Evolutionary conservation across 1,140 invertebrate species (phyloP).

Genomic region (Alviniconcha marisindica): DNA sequence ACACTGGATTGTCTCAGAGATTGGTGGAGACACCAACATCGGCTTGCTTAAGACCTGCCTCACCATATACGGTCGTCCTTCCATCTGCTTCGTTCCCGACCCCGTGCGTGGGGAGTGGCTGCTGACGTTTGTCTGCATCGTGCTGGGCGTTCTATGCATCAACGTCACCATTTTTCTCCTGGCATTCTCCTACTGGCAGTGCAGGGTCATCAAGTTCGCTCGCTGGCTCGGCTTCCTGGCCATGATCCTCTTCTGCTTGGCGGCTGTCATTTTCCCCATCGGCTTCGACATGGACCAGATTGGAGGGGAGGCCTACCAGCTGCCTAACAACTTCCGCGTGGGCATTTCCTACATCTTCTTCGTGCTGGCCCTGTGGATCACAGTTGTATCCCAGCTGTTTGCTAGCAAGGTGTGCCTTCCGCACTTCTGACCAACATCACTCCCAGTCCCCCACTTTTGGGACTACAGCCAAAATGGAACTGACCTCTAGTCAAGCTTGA

Average conservation of each 20-base stretch:
- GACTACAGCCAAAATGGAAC: no score
- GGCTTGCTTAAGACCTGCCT: constrained; percentile 96
- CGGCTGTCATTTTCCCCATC: constrained; percentile 96
- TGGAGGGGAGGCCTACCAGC: constrained; percentile 94
- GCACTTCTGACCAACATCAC: constrained; percentile 81
- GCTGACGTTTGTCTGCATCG: constrained; percentile 92
- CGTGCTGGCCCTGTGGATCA: constrained; percentile 96
- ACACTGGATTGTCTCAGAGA: constrained; percentile 97
- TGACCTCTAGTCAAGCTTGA: no score
- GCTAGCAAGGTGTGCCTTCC: constrained; percentile 98
- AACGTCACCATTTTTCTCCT: constrained; percentile 93
- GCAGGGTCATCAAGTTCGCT: constrained; percentile 93
- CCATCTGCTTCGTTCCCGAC: constrained; percentile 91
- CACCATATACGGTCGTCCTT: constrained; percentile 91
- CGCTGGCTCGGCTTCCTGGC: constrained; percentile 97
- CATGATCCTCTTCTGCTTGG: constrained; percentile 96
- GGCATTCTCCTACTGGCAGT: constrained; percentile 92
- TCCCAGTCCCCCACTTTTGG: no score
- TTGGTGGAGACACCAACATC: constrained; percentile 89
- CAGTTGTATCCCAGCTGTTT: constrained; percentile 96
- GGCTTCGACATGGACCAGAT: constrained; percentile 97
- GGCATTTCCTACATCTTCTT: constrained; percentile 97
- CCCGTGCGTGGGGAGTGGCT: constrained; percentile 91
- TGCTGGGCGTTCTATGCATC: constrained; percentile 94
- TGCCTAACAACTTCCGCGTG: constrained; percentile 96